Base-by-base conservation (phyloP, 1,140 invertebrate species). In the Hypsibius dujardini region DNA sequence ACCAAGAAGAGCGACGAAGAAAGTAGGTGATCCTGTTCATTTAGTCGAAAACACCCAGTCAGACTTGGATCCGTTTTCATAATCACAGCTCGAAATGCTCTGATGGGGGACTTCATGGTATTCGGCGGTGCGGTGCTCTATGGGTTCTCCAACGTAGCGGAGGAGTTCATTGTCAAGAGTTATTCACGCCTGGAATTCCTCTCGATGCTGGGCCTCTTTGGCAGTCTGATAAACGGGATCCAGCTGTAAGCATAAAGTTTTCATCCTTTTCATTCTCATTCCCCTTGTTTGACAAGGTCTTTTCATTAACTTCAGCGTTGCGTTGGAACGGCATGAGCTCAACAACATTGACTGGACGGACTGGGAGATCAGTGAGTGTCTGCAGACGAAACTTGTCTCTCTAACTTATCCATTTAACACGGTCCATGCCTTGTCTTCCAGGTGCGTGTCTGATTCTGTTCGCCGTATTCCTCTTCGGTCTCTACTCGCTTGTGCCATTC, bases 161-260 rank as follows among this genome's bases (percentile, higher is more conserved):
- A 91, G 82, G 90, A 93, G 79, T 85, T 88, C 77, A 85, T 87
- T 62, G 86, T 92, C n/a, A 89, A 90, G 78, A 87, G 85, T 40
- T 86, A 87, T 72, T 86, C 88, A 72, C 85, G 86, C 71, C 83
- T 88, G 47, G 89, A 92, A 78, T 92, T 90, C 77, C 82, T 93
- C n/a, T 89, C 87, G 40, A 84, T 90, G 81, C 83, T 91, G 69
- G 89, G 90, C 47, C 82, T 91, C 47, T 90, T 90, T 76, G 89
- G 89, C 3, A 88, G 86, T 67, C 80, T 90, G 73, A 80, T 92
- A 28, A 86, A 87, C 75, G 87, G 86, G 47, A 80, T 87, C 47
- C 90, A 92, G 82, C 85, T 89, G 85, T 88, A 84, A 82, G 86
- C 77, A 1, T 70, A 45, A 59, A 47, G 46, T 71, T 56, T n/a